A percentile compares a stretch with the other conserved stretches of the same genome.
Evolutionary conservation across 2,888 invertebrate genomes (phyloP).

Genomic region (Bedellia somnulentella): DNA sequence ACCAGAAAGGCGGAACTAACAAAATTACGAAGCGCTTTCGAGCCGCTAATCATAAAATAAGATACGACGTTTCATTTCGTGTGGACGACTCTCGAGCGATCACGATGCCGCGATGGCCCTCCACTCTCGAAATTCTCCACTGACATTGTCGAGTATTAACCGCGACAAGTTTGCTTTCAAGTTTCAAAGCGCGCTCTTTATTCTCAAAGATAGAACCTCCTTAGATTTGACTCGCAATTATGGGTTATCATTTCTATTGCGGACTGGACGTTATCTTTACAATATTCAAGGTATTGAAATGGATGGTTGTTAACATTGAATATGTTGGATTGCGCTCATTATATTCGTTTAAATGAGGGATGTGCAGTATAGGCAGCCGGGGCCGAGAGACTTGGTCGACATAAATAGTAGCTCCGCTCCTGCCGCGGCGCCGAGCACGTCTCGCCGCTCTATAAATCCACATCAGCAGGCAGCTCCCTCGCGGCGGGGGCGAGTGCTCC

Average conservation of each 20-base stretch:
- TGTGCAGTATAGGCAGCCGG: too few species aligned
- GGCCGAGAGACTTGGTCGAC: too few species aligned
- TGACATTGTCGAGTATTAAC: constrained; percentile 47
- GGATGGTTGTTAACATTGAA: too few species aligned
- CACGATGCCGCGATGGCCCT: constrained; percentile 57
- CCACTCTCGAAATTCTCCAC: constrained; percentile 57
- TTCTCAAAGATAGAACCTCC: constrained; percentile 16
- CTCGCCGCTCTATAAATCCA: constrained; percentile 23
- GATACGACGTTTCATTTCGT: constrained; percentile 63
- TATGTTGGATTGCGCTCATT: too few species aligned
- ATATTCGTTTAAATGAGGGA: too few species aligned
- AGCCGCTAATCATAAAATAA: constrained; percentile 63
- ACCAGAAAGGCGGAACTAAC: constrained; percentile 63
- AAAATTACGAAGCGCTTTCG: constrained; percentile 62
- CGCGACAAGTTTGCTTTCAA: constrained; percentile 28
- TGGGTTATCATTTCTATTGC: too few species aligned
- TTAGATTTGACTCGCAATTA: constrained; percentile 27
- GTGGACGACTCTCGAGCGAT: constrained; percentile 57
- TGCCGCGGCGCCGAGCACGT: constrained; percentile 15
- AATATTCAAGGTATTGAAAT: too few species aligned
- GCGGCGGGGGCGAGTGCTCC: constrained; percentile 20
- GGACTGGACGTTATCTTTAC: too few species aligned
- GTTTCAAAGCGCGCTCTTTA: constrained; percentile 27
- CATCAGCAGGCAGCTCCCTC: constrained; percentile 23
- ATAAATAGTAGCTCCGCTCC: constrained; percentile 28